These are phyloP conservation scores for Notolepis coatsorum DNA, from an alignment of 2,797 vertebrate species.

Conservation along the genomic window DNA sequence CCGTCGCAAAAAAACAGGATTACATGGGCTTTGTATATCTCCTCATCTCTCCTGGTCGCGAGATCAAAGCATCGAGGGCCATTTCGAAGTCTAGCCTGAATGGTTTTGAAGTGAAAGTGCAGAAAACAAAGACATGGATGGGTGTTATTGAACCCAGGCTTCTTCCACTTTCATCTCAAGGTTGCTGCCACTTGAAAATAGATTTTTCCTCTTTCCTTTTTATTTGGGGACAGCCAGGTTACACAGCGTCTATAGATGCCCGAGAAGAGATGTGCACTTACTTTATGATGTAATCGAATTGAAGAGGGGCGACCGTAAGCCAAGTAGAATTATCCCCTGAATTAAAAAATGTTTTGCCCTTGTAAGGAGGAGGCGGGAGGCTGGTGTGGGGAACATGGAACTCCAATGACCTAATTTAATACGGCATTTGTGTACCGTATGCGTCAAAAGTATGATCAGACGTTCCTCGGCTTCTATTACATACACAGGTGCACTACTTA, in stretches of 20 bases:
- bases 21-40: conserved; percentile 50
- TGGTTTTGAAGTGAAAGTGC: conserved; percentile 69
- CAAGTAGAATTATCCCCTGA: neutral
- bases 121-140: conserved; percentile 60
- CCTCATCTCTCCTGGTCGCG: conserved; percentile 48
- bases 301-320: conserved; percentile 2
- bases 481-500: conserved; percentile 16
- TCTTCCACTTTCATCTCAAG: conserved; percentile 62
- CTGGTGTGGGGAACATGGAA: neutral
- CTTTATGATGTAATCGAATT: conserved; percentile 31
- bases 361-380: conserved; percentile 3
- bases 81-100: conserved; percentile 65
- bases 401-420: neutral
- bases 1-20: conserved; percentile 57
- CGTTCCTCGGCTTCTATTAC: conserved; percentile 7
- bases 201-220: conserved; percentile 31
- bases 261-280: conserved; percentile 29
- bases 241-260: conserved; percentile 27
- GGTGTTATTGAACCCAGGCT: conserved; percentile 57
- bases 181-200: conserved; percentile 60
- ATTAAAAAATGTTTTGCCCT: conserved; percentile 11
- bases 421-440: neutral
- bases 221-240: too few species aligned
- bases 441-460: conserved; percentile 6
- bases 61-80: conserved; percentile 71